These are phyloP conservation scores for Molossus alvarezi DNA, from an alignment of 2,797 vertebrate genomes.

Conservation along the genomic window DNA sequence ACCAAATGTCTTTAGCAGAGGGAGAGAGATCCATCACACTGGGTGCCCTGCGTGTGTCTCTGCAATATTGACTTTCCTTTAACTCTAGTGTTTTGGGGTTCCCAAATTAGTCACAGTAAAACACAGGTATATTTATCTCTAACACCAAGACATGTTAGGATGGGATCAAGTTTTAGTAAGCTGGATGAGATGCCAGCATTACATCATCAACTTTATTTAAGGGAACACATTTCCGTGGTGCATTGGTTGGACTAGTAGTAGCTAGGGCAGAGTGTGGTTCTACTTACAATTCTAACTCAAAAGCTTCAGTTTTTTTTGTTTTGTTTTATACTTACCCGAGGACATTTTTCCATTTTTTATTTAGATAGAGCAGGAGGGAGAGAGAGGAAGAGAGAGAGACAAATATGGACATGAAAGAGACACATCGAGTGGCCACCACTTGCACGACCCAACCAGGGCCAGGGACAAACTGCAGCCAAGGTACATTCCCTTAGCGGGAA, in stretches of 20 bases:
- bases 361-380: background rate
- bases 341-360: background rate
- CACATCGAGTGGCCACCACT: background rate
- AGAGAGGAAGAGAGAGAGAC: background rate
- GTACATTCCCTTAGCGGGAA: background rate
- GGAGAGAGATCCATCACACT: accelerated
- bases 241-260: accelerated
- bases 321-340: background rate
- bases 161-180: background rate
- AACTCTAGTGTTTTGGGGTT: background rate
- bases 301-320: background rate
- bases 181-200: background rate
- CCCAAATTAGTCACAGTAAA: background rate
- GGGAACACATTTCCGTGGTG: accelerated
- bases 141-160: background rate
- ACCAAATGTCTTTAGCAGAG: background rate
- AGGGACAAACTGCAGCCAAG: background rate
- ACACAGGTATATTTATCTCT: background rate
- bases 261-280: background rate
- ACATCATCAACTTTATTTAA: background rate
- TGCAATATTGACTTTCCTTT: background rate
- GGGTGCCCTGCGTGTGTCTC: accelerated
- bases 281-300: too few species aligned
- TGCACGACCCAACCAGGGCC: background rate
- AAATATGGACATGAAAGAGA: background rate